Base-by-base conservation (phyloP, 2,797 vertebrate genomes). In the Argentina silus region DNA sequence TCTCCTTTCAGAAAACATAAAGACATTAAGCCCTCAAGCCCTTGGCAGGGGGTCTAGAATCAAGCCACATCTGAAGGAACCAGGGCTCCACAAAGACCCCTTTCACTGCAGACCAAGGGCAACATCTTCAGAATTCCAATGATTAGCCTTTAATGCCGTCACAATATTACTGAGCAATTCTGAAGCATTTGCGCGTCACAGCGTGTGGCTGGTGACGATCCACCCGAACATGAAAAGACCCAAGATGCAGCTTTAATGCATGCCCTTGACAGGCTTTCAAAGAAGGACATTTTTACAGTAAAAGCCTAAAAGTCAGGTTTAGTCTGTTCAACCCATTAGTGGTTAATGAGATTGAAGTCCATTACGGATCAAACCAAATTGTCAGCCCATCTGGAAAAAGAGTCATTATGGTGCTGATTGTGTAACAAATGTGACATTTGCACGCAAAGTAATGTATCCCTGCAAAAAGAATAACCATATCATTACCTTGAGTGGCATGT, bases 51-150 rank as follows among this genome's bases (percentile, higher is more conserved):
- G 78, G 77, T 61, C 55, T 51, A 72, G 51, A 78, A 66, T 85
- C 83, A 83, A 23, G 42, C 79, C 44, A 79, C 69, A 68, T 86
- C 70, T 70, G 21, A 73, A 67, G 50, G 48, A 81, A 80, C 47
- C 61, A 44, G 62, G 1, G 50, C 73, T 73, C 66, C 76, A 86
- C 70, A 81, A 90, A 83, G 81, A 61, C 69, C 76, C 74, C 71
- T 86, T 89, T 90, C 74, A 83, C 47, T 11, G 10, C 69, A 44
- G 71, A 69, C 53, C 56, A 87, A 85, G 73, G 78, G 80, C 70
- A 61, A 59, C 68, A 12, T 85, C 74, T 48, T 80, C 79, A 77
- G 78, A 86, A 85, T 76, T 70, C 74, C 74, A 66, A 70, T 61
- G 76, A 78, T 57, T 62, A 14, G 70, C 56, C 50, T 4, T 69